Percentiles rank a stretch among this genome's conserved stretches.
phyloP scores from a whole-genome alignment of 2,888 invertebrate genomes.

The Hipparchia semele region DNA sequence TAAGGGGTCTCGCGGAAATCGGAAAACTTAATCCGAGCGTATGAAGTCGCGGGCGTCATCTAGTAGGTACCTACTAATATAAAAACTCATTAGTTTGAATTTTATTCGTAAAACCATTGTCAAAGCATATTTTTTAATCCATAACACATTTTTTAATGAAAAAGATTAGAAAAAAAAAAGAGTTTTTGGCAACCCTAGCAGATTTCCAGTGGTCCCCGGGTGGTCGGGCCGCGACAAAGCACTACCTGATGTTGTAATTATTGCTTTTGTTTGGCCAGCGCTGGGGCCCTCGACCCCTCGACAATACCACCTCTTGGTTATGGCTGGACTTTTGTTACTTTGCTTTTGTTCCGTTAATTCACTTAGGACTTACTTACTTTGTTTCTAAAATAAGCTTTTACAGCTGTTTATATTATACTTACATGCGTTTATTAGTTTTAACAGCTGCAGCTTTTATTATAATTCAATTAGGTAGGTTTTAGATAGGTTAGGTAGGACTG shows the following conservation, averaged over 20 bases:
- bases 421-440: not conserved
- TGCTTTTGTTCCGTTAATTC: conserved; percentile 13
- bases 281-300: not conserved
- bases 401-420: not conserved
- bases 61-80: too few species aligned
- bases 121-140: too few species aligned
- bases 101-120: too few species aligned
- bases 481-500: not conserved
- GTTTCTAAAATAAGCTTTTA: conserved; percentile 10
- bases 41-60: too few species aligned
- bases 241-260: conserved; percentile 69
- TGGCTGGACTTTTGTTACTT: conserved; percentile 9
- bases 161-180: not conserved
- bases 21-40: too few species aligned
- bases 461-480: too few species aligned
- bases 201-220: conserved; percentile 6
- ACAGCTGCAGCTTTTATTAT: conserved; percentile 2
- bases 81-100: too few species aligned
- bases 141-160: too few species aligned
- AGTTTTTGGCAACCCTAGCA: conserved; percentile 2
- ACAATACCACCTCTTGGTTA: not conserved
- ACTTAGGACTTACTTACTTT: not conserved
- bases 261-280: conserved; percentile 44
- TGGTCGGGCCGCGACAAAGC: conserved; percentile 25
- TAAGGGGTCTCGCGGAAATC: too few species aligned